These are phyloP conservation scores for Lophotriccus pileatus DNA, from an alignment of 2,797 vertebrate genomes.

Conservation along the genomic window DNA sequence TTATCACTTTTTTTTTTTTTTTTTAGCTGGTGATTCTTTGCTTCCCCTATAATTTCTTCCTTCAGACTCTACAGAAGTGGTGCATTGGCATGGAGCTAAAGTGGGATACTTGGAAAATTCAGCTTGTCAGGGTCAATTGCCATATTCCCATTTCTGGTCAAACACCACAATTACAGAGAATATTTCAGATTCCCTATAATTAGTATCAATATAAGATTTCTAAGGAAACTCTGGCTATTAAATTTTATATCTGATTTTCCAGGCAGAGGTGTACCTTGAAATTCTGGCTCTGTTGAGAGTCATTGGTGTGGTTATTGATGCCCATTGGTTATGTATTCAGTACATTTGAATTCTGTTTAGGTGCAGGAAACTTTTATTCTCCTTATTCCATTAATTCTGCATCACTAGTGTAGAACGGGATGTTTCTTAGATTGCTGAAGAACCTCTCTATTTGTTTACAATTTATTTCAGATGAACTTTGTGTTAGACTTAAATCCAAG, in stretches of 20 bases:
- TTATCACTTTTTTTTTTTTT: neutral
- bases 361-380: neutral
- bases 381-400: neutral
- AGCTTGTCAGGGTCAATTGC: neutral
- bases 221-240: neutral
- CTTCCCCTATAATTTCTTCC: neutral
- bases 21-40: neutral
- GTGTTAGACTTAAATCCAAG: neutral
- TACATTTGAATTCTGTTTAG: neutral
- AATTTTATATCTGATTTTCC: neutral
- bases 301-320: neutral
- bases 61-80: neutral
- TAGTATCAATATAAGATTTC: neutral
- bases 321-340: accelerated
- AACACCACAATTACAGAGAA: neutral
- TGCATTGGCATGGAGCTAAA: neutral
- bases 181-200: neutral
- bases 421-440: neutral
- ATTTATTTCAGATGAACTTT: neutral
- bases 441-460: neutral
- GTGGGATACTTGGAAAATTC: neutral
- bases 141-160: neutral
- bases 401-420: neutral
- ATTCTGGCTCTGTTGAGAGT: neutral
- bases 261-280: neutral